Percentiles rank a stretch among this genome's conserved stretches.
Conservation (phyloP, 2,797 vertebrate genomes). For the Oreochromis mossambicus region DNA sequence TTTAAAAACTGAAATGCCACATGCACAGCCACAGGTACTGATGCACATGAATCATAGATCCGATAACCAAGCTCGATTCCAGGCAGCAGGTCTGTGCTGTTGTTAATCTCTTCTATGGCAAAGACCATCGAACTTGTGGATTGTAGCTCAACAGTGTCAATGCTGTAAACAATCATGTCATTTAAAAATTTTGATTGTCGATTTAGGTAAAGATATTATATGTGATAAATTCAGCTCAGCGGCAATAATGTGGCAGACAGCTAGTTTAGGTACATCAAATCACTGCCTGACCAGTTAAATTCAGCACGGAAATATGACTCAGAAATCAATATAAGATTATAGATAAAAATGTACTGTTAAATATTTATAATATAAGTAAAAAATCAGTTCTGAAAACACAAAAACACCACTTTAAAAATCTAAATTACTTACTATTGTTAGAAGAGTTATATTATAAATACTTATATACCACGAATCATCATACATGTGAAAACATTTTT, state of each 20-base stretch:
- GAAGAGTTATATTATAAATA: background rate
- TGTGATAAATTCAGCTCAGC: background rate
- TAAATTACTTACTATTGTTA: background rate
- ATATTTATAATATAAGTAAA: background rate
- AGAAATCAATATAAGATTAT: background rate
- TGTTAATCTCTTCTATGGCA: conserved; percentile 63
- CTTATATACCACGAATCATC: background rate
- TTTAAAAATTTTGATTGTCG: background rate
- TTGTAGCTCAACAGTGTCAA: background rate
- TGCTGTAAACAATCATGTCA: background rate
- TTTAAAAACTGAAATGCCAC: conserved; percentile 51
- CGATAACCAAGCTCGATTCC: conserved; percentile 53
- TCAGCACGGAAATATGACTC: background rate
- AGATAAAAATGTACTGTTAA: background rate
- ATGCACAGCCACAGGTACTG: conserved; percentile 35
- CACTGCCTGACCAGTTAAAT: background rate
- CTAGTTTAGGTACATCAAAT: background rate
- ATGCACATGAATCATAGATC: conserved; percentile 52
- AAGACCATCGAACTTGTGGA: conserved; percentile 54
- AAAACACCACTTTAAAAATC: background rate
- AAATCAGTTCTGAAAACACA: background rate
- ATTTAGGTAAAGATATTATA: background rate
- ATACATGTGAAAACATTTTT: background rate
- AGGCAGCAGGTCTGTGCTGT: conserved; percentile 51
- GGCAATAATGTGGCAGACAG: background rate